Base-by-base conservation (phyloP, 2,888 invertebrate species). In the Macrophya alboannulata region DNA sequence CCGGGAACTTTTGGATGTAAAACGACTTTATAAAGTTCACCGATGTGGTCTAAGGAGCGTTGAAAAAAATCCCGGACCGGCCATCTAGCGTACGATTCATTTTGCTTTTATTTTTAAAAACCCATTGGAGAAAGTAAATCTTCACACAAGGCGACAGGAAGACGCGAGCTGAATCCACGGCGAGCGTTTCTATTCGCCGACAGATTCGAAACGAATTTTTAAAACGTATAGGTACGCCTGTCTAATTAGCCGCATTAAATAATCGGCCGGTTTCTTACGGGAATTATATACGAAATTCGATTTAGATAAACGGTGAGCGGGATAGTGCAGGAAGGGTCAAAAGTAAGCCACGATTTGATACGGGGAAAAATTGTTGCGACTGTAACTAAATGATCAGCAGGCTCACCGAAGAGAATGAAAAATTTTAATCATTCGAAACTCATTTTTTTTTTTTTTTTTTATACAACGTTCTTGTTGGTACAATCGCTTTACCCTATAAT, bases 21-120 rank as follows among this genome's bases (percentile, higher is more conserved):
- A 1, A 31, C 17, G 55, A 55, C 55, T 55, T 31, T 31, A 31
- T n/a, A 51, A 51, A 51, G 51, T 17, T 51, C 51, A 51, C 4
- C 51, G 17, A 51, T 4, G 65, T 10, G 21, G 31, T 9, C 65
- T 6, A 4, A 55, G 31, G 68, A 15, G 6, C 37, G 31, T 68
- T 43, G 25, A 74, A 74, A 45, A 74, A 62, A 76, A 48, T 12
- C 17, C 37, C 9, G 40, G 25, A 62, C 62, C 59, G 21, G 62
- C 59, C n/a, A 31, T 31, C 31, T 31, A 1, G 31, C 55, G 62
- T 17, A 59, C 59, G 62, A 21, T 40, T 77, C 10, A 21, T 40
- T 59, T 81, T 81, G 40, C 43, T 62, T 62, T 62, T 43, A 81
- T 81, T 81, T 81, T 81, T 62, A 43, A 81, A 62, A 81, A 62